Evolutionary conservation across 2,797 vertebrate genomes (phyloP), one percentile per base, ranked within the genome.

Genomic region (Phylloscopus collybita): DNA sequence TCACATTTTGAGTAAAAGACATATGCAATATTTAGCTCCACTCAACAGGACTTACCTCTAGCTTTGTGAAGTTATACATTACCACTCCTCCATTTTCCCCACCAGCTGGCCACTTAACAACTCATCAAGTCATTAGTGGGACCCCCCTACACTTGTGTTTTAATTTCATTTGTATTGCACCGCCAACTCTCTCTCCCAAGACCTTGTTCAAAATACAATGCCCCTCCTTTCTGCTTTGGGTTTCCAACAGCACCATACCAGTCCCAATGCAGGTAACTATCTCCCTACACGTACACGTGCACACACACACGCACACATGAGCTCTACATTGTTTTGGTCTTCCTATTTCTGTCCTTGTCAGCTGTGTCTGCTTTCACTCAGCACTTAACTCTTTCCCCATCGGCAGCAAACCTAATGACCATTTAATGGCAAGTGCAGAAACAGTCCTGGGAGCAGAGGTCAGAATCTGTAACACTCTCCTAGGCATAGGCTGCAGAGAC

Each of bases 291-390:
- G 8, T 19, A 34, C n/a, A 36, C 5, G 1, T 18, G 22, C 15
- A 11, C 2, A 1, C 13, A 16, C 29, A 40, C 67, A n/a, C 0
- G 0, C 11, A 38, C 13, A 14, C 9, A 18, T 0, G 5, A 23
- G 5, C 32, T 53, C 29, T 56, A 27, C 9, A 13, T 22, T 44
- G 30, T 62, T 93, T 65, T 40, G 3, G 70, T 80, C 80, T 90
- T 88, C 93, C 76, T 93, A 13, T 70, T 95, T 81, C 56, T 95
- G 26, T 57, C 54, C 21, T 66, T 91, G 82, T 87, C 86, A 84
- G 70, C 49, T 60, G 66, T 32, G 51, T 86, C 91, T 96, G 92
- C 54, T 88, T 95, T 96, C 47, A 88, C 86, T 95, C 90, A 93
- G 70, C 38, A 32, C 66, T 94, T 95, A 93, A 82, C 73, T 92